These are phyloP conservation scores for Peromyscus eremicus DNA, from an alignment of 2,797 vertebrate species.

Conservation along the genomic window DNA sequence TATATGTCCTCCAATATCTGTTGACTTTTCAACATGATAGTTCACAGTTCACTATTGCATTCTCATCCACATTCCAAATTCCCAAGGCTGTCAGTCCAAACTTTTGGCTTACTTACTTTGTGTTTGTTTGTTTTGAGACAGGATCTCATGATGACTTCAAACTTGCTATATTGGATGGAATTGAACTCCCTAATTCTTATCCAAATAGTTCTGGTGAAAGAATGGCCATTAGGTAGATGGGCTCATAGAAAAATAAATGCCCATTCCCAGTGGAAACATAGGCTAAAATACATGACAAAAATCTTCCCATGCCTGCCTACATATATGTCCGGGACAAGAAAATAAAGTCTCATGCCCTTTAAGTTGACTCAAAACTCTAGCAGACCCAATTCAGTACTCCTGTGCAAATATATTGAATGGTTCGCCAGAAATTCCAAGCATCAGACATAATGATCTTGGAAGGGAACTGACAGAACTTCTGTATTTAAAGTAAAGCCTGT, in stretches of 20 bases:
- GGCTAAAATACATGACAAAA: background rate
- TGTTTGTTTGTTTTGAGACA: background rate
- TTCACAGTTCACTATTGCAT: background rate
- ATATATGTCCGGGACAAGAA: background rate
- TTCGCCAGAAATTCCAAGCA: background rate
- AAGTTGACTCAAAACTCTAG: background rate
- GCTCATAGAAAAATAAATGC: no score
- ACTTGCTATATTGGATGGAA: background rate
- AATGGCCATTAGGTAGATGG: background rate
- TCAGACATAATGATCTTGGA: background rate
- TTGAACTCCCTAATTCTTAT: background rate
- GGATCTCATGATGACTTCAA: background rate
- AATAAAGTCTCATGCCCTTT: background rate
- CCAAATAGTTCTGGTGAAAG: background rate
- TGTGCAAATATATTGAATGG: background rate
- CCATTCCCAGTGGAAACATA: background rate
- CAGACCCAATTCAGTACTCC: background rate
- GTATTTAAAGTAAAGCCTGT: background rate
- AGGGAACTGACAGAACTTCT: background rate
- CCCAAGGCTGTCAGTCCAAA: fast-evolving
- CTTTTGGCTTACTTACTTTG: background rate
- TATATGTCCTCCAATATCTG: background rate
- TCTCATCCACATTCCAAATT: background rate
- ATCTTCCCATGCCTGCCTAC: background rate
- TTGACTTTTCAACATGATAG: background rate